Evolutionary conservation across 2,113 vertebrate genomes (phyloP), one percentile per base, ranked within the genome.

Genomic region (Stegostoma tigrinum): DNA sequence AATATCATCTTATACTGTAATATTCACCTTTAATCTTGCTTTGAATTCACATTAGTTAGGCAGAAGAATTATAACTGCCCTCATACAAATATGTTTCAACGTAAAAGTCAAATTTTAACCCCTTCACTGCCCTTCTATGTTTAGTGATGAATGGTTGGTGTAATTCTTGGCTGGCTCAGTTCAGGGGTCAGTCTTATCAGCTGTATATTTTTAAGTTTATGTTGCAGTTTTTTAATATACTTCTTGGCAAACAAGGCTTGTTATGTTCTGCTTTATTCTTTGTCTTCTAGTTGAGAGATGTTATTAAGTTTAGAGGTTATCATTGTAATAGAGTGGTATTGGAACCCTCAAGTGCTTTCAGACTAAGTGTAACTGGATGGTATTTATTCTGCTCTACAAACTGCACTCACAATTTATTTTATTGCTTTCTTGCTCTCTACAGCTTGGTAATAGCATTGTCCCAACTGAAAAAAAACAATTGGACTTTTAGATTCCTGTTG

Each of bases 1-100:
- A 95, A 95, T 95, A 95, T 95, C 67, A 95, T 95, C 68, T 72
- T 95, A 95, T 95, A 95, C 94, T 95, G 68, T 95, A 95, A 95
- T 95, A 48, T 72, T 95, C 94, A 95, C 94, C 94, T 95, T 95
- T 95, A 95, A 95, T 95, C 94, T 95, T 95, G 94, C 42, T 95
- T 95, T 95, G 94, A 95, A 95, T 52, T 95, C 94, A 95, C 67
- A 95, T 95, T 72, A 95, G 68, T 52, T 48, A 95, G 68, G 66
- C 38, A 72, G 94, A 95, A 95, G 94, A 95, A 95, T 95, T 95
- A 95, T 70, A 75, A 95, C 70, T 94, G 52, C 42, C 24, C 67
- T 38, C 42, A 0, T 70, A 52, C 94, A 95, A 95, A 95, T 94
- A 94, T 72, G 94, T 75, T 95, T 75, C 42, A 95, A 95, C 52